Evolutionary conservation across 2,797 vertebrate species (phyloP), one percentile per base, ranked within the genome.

Genomic region (Hyperoplus immaculatus): DNA sequence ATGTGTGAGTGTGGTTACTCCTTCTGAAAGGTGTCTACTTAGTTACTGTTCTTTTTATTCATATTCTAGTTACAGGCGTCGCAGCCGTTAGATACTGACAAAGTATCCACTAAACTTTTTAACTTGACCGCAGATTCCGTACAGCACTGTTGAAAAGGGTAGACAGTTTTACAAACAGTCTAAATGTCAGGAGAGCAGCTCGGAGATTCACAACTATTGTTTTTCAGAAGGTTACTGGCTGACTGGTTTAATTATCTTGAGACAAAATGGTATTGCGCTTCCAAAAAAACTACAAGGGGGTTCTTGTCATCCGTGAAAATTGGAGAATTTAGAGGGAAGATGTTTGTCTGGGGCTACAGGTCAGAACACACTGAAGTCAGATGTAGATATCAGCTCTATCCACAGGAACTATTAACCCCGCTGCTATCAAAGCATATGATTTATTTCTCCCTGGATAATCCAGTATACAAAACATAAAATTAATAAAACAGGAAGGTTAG

Each of bases 191-290:
- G 74, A 49, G 38, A 79, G 80, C 78, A 49, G 63, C 75, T 76
- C 13, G 41, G 56, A 72, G 57, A 67, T 57, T 73, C 59, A 72
- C 74, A 16, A 53, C 61, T 86, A 62, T 88, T 90, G 77, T 90
- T 83, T 90, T 87, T 69, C 78, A 84, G 77, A 78, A 87, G 86
- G 81, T 88, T 92, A 77, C 78, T 60, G 80, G 21, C 87, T 88
- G 82, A 78, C 85, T 88, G 79, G 64, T 76, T 86, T 92, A 90
- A 88, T 92, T 88, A 89, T 88, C 87, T 21, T 85, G 80, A 86
- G 90, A 91, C 80, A 84, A 87, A 78, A 72, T 72, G 74, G 76
- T 84, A 83, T 83, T 86, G 75, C 63, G 8, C 62, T 81, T 54
- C 61, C 59, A 68, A 77, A 85, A 78, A 76, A 78, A 76, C 71